These are phyloP conservation scores for Dermolepida albohirtum DNA, from an alignment of 2,888 invertebrate genomes.

Conservation along the genomic window DNA sequence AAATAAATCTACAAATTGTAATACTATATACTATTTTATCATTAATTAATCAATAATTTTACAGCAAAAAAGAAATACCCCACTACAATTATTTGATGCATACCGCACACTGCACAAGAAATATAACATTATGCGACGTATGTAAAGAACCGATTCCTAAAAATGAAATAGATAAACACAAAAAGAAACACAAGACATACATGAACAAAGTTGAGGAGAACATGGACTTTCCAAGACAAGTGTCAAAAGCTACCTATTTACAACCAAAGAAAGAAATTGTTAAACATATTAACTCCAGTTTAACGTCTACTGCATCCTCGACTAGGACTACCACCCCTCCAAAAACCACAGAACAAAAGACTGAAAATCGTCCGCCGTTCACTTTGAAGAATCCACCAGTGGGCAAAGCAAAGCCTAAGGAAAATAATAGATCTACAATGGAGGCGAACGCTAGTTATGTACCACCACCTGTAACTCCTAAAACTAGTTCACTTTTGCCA, in stretches of 20 bases:
- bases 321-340: background rate
- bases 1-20: no score
- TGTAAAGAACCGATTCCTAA: conserved; percentile 77
- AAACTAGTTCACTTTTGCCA: conserved; percentile 60
- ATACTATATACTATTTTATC: no score
- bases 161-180: conserved; percentile 71
- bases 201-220: conserved; percentile 15
- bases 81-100: conserved; percentile 77
- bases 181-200: conserved; percentile 56
- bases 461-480: conserved; percentile 22
- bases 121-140: conserved; percentile 73
- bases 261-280: conserved; percentile 2
- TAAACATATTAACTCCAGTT: conserved; percentile 2
- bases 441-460: conserved; percentile 31
- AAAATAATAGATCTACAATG: conserved; percentile 16
- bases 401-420: conserved; percentile 2
- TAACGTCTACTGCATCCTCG: background rate
- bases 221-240: conserved; percentile 37
- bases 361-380: conserved; percentile 2
- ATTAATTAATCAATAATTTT: no score
- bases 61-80: conserved; percentile 77
- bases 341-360: background rate
- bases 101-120: conserved; percentile 76
- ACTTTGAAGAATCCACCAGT: conserved; percentile 29
- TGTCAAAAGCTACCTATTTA: conserved; percentile 15